Evolutionary conservation across 2,888 invertebrate species (phyloP).

Genomic region (Eurytoma adleriae): DNA sequence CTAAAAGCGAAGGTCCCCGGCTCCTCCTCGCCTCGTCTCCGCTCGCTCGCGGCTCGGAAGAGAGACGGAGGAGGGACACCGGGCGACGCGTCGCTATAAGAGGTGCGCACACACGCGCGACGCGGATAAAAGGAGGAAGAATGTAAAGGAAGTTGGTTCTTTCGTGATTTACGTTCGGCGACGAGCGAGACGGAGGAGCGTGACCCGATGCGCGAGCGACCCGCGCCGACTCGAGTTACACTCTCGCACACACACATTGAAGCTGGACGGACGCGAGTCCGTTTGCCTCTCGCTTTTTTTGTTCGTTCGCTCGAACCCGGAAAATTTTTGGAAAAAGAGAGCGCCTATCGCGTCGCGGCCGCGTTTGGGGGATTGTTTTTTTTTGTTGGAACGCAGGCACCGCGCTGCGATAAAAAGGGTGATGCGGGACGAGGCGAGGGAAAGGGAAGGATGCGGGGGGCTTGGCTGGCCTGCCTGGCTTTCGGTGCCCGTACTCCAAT

Average conservation of each 20-base stretch:
- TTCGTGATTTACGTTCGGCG: conserved; percentile 47
- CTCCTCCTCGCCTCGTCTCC: conserved; percentile 1
- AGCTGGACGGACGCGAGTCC: conserved; percentile 15
- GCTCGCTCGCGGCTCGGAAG: conserved; percentile 13
- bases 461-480: not conserved
- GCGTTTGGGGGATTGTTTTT: no score
- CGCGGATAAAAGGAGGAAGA: conserved; percentile 42
- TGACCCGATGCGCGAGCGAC: not conserved
- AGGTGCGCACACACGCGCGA: conserved; percentile 24
- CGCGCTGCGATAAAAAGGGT: not conserved
- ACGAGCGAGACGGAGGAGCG: not conserved
- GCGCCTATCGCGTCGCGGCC: no score
- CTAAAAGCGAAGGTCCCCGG: not conserved
- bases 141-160: conserved; percentile 51
- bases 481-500: conserved; percentile 13
- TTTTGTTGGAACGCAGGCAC: not conserved
- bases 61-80: conserved; percentile 18
- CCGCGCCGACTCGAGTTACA: conserved; percentile 20
- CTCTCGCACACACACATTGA: not conserved
- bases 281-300: not conserved
- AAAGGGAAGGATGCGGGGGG: not conserved
- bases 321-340: no score
- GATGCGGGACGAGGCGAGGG: not conserved
- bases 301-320: not conserved
- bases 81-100: conserved; percentile 23